Conservation (phyloP, 2,888 invertebrate species). For the Drosophila kanekoi region DNA sequence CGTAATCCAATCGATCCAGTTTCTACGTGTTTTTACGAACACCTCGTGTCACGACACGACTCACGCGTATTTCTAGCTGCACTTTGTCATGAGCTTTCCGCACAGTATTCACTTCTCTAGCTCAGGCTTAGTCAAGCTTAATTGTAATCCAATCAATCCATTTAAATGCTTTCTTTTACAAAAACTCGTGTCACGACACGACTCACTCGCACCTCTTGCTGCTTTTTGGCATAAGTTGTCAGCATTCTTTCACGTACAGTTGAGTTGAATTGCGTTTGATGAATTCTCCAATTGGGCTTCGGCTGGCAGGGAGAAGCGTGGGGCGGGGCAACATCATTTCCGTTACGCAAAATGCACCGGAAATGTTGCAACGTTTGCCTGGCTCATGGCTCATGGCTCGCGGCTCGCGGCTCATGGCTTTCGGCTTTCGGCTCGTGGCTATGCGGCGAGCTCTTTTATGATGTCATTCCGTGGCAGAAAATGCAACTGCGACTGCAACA, state of each 20-base stretch:
- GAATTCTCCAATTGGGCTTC: constrained; percentile 13
- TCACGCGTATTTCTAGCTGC: background rate
- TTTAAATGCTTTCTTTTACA: no score
- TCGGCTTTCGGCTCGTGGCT: background rate
- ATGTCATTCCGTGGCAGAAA: constrained; percentile 63
- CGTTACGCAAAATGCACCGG: constrained; percentile 76
- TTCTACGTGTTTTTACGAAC: no score
- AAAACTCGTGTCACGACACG: background rate
- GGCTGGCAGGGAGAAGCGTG: background rate
- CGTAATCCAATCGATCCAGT: no score
- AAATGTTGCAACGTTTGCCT: constrained; percentile 65
- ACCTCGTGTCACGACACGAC: no score
- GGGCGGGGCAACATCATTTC: constrained; percentile 58
- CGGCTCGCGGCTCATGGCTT: background rate
- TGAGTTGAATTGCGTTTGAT: constrained; percentile 33
- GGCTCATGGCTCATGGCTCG: constrained; percentile 14
- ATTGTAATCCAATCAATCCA: no score
- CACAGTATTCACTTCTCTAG: no score
- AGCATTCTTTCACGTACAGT: constrained; percentile 13
- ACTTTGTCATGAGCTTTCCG: background rate
- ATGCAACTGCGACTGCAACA: constrained; percentile 23
- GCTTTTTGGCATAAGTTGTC: background rate
- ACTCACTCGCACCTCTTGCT: background rate
- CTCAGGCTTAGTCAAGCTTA: no score
- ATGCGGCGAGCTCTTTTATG: constrained; percentile 57